phyloP scores from a whole-genome alignment of 2,113 vertebrate species.

The Apteryx owenii region DNA sequence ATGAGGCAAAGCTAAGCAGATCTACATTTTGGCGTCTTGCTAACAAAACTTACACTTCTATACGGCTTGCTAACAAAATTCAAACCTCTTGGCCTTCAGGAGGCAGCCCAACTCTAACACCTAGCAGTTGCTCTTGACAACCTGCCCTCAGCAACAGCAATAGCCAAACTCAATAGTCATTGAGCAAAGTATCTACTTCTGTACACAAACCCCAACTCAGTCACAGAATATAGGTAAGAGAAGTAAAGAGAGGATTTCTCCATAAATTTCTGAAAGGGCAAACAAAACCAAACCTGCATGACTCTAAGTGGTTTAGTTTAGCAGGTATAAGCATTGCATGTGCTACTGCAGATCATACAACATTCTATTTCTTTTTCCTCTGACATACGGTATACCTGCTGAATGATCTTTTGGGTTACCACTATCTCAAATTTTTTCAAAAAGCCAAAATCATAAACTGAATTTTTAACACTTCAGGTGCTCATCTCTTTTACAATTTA shows the following conservation, averaged over 20 bases:
- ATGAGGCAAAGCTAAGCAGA: background rate
- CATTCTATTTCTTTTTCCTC: background rate
- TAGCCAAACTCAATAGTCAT: background rate
- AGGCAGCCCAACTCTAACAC: background rate
- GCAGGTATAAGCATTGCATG: background rate
- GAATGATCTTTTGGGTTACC: background rate
- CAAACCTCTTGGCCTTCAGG: background rate
- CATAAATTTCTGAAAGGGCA: background rate
- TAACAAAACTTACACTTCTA: background rate
- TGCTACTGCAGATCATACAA: too few species aligned
- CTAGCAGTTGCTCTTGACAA: background rate
- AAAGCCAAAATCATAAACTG: background rate
- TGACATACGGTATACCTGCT: background rate
- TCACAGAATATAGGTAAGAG: background rate
- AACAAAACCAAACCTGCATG: background rate
- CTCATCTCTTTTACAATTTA: background rate
- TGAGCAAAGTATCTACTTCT: background rate
- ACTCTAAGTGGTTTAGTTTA: background rate
- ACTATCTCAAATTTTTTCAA: background rate
- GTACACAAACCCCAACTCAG: background rate
- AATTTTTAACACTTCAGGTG: background rate
- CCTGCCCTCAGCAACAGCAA: background rate
- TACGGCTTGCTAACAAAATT: background rate
- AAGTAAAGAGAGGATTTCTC: background rate
- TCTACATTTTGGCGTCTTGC: background rate